Base-by-base conservation (phyloP, 2,113 vertebrate genomes). In the Aptenodytes patagonicus region DNA sequence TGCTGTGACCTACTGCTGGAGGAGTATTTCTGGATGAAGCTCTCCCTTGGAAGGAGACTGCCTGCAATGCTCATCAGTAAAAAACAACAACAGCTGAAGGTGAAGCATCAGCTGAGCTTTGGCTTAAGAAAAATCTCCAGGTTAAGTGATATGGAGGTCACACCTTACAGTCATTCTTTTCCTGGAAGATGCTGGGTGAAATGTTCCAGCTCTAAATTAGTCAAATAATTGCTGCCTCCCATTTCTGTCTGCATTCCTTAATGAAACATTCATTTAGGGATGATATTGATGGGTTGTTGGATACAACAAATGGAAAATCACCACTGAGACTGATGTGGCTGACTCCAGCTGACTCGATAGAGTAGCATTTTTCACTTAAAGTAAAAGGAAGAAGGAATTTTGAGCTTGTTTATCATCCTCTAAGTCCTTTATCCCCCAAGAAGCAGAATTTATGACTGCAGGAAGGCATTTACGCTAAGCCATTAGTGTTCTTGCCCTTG, bases 251-350 rank as follows among this genome's bases (percentile, higher is more conserved):
- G 57, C 57, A 24, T 91, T 94, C 54, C 66, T 90, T 89, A 80
- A 95, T 85, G 84, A 95, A 94, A 86, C 89, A 71, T 89, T 86
- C 26, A 92, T 92, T 95, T 89, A 83, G 25, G 29, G 69, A 47
- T 25, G 1, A 8, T 89, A 76, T 71, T 1, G 10, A 87, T 84
- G 57, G 44, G 49, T 79, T 90, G 42, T 38, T 87, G 76, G 64
- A 86, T 60, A 70, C 36, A 86, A 89, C 64, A 66, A 81, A 87
- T 77, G 87, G 78, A 91, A 95, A 95, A 86, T 51, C 66, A 58
- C 70, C 82, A 54, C 77, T 21, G 55, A 91, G 86, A 88, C 2
- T 31, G 75, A 85, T 70, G 62, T 0, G 5, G 31, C 42, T 81
- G 51, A 47, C 61, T 70, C 22, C 44, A 66, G 25, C 40, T 57